Conservation (phyloP, 2,888 invertebrate species). For the Keiferia lycopersicella region DNA sequence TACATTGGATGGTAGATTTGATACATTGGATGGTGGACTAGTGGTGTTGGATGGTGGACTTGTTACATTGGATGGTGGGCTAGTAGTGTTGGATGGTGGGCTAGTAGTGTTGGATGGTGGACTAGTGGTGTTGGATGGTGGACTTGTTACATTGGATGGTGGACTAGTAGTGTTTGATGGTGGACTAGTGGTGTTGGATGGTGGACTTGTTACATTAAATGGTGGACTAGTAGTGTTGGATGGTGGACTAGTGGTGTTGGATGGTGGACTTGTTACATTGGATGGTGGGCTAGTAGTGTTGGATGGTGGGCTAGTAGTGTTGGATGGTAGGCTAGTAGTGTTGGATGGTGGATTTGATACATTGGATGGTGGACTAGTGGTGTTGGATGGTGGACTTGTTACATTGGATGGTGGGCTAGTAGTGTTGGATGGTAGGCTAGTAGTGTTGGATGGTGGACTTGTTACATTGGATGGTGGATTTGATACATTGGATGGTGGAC, state of each 20-base stretch:
- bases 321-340: not conserved
- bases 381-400: not conserved
- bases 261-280: not conserved
- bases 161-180: not conserved
- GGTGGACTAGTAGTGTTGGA: not conserved
- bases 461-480: not conserved
- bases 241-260: not conserved
- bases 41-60: not conserved
- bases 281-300: not conserved
- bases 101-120: not conserved
- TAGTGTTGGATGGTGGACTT: not conserved
- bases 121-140: not conserved
- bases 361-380: not conserved
- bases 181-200: not conserved
- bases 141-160: not conserved
- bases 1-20: not conserved
- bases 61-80: not conserved
- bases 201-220: not conserved
- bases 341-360: not conserved
- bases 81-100: not conserved
- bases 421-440: not conserved
- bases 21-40: not conserved
- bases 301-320: not conserved
- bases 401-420: not conserved
- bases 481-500: not conserved